Conservation (phyloP, 1,140 invertebrate genomes). For the Hydropsyche tenuis region DNA sequence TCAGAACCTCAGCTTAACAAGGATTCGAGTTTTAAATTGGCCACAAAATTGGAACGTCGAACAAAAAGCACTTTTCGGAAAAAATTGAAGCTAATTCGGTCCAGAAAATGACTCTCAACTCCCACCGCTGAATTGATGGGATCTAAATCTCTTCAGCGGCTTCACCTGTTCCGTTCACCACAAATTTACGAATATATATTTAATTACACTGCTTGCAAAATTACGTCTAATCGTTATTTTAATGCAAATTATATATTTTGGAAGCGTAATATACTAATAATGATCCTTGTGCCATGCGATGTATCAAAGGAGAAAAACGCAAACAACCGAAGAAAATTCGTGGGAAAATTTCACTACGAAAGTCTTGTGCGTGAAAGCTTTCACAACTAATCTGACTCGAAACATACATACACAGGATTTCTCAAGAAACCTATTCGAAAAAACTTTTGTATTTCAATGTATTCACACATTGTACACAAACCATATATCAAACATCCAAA, state of each 20-base stretch:
- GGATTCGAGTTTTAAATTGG: constrained; percentile 26
- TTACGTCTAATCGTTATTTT: too few relatives aligned
- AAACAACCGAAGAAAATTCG: constrained; percentile 13
- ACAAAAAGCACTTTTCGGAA: neutral
- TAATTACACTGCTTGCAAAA: too few relatives aligned
- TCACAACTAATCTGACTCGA: constrained; percentile 11
- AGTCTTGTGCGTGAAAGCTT: constrained; percentile 9
- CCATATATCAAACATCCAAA: too few relatives aligned
- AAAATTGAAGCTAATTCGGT: neutral
- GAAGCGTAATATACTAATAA: too few relatives aligned
- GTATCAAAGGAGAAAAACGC: neutral
- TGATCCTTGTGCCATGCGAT: too few relatives aligned
- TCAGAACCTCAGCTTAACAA: neutral
- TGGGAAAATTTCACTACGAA: constrained; percentile 12
- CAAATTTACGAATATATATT: too few relatives aligned
- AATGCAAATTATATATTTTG: too few relatives aligned
- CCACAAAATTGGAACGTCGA: constrained; percentile 7
- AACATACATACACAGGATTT: neutral
- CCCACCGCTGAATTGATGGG: neutral
- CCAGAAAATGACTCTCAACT: neutral
- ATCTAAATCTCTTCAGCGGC: neutral
- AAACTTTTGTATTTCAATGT: neutral
- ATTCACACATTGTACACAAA: too few relatives aligned
- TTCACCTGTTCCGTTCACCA: neutral
- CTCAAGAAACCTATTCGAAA: neutral